These are phyloP conservation scores for Drosophila mercatorum DNA, from an alignment of 2,888 invertebrate genomes.

Conservation along the genomic window DNA sequence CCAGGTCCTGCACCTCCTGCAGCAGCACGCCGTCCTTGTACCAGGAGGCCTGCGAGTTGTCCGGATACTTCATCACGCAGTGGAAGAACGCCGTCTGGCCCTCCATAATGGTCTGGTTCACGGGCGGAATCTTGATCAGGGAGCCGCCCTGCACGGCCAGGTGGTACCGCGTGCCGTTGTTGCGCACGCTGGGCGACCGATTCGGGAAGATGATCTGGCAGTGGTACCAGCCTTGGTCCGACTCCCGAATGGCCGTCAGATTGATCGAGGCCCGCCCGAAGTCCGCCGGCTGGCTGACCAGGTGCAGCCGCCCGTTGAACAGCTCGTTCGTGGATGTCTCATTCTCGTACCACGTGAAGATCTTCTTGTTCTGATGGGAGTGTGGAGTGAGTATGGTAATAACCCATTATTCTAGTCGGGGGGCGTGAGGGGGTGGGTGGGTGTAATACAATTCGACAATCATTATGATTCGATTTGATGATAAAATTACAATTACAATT, in stretches of 20 bases:
- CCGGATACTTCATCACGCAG: slow-evolving; percentile 91
- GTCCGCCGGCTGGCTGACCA: slow-evolving; percentile 86
- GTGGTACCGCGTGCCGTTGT: slow-evolving; percentile 96
- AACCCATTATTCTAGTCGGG: too few relatives aligned
- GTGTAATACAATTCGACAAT: neutral
- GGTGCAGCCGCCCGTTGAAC: slow-evolving; percentile 90
- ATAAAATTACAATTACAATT: slow-evolving; percentile 34
- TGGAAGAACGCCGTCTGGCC: slow-evolving; percentile 92
- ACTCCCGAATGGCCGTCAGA: slow-evolving; percentile 93
- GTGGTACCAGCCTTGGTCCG: slow-evolving; percentile 96
- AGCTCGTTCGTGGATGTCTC: slow-evolving; percentile 88
- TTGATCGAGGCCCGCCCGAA: slow-evolving; percentile 90
- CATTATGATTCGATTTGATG: slow-evolving; percentile 12
- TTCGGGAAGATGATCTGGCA: slow-evolving; percentile 95
- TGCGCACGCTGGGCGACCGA: slow-evolving; percentile 92
- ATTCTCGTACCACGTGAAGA: slow-evolving; percentile 93
- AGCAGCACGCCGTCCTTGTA: slow-evolving; percentile 89
- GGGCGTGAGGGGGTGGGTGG: neutral
- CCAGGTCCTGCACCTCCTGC: slow-evolving; percentile 87
- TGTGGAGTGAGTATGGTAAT: too few relatives aligned
- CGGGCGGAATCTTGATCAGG: slow-evolving; percentile 93
- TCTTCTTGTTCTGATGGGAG: slow-evolving; percentile 88
- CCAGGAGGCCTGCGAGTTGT: slow-evolving; percentile 87
- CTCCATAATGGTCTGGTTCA: slow-evolving; percentile 94
- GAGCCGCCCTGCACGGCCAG: slow-evolving; percentile 95